Evolutionary conservation across 2,797 vertebrate species (phyloP).

Genomic region (Sebastes iracundus): DNA sequence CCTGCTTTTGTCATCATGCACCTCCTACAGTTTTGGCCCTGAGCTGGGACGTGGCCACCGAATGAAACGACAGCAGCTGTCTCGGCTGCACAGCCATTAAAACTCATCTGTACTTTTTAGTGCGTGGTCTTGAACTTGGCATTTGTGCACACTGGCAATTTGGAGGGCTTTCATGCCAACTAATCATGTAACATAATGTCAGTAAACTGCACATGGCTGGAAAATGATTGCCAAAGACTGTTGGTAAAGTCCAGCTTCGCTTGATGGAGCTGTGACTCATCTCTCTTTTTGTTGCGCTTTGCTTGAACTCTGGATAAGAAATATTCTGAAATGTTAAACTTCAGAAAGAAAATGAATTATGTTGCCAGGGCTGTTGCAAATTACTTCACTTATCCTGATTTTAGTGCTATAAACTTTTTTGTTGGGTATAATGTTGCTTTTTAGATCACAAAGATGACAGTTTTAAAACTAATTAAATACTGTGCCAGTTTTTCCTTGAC

Average conservation of each 20-base stretch:
- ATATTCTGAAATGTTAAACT: not conserved
- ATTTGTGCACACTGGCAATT: conserved; percentile 6
- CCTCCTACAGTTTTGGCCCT: not conserved
- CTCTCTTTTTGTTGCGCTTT: not conserved
- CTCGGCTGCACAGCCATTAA: not conserved
- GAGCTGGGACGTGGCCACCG: not conserved
- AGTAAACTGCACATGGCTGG: not conserved
- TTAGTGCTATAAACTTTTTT: not conserved
- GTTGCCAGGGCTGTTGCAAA: not conserved
- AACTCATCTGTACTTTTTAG: conserved; percentile 19
- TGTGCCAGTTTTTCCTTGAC: too few species aligned
- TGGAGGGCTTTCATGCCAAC: conserved; percentile 4
- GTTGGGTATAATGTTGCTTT: not conserved
- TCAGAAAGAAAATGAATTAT: not conserved
- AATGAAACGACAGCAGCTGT: conserved; percentile 22
- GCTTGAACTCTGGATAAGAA: not conserved
- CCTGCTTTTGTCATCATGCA: conserved; percentile 1
- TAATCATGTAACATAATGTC: conserved; percentile 5
- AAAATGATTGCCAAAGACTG: not conserved
- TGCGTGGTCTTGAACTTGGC: conserved; percentile 1
- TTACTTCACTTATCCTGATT: not conserved
- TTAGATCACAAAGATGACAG: not conserved
- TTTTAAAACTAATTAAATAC: not conserved
- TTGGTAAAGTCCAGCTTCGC: not conserved
- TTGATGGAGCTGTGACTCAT: conserved; percentile 6